Evolutionary conservation across 1,140 invertebrate genomes (phyloP), one percentile per base, ranked within the genome.

Genomic region (Kradibia gibbosae): DNA sequence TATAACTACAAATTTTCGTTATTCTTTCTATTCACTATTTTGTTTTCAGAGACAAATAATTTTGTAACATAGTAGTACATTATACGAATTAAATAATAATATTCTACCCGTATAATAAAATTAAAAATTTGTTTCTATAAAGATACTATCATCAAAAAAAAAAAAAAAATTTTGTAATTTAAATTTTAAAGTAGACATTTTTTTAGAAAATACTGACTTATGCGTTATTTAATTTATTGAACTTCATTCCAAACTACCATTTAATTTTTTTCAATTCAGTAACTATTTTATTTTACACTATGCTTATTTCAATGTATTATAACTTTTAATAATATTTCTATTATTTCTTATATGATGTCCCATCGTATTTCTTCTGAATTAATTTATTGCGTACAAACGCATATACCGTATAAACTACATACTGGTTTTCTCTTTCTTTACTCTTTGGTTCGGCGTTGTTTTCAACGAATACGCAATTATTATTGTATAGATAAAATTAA

Each of bases 401-500:
- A 48, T 76, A 28, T 50, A 50, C 55, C 74, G 39, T 25, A n/a
- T 28, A 62, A 36, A 10, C 48, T 45, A 11, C n/a, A 76, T 70
- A 76, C 75, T 72, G 74, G 73, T 82, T 62, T 36, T 76, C 39
- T 71, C 34, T 70, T 53, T 45, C 62, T 60, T 77, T 48, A 77
- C 45, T 82, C 80, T 82, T 82, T 82, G 80, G 80, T 82, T 82
- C 75, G 10, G 22, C 80, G 75, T 78, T 62, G 50, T 39, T 72
- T 71, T 71, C 80, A 81, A 77, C 80, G 75, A 72, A 72, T 78
- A 82, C 39, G 10, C 48, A 81, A 48, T 76, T 28, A 76, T 70
- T 70, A 55, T 75, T 55, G 42, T 60, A 15, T 72, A n/a, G 55
- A 75, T 70, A 55, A 81, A 71, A 72, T 77, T 57, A 76, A 67